A percentile compares a stretch with the other conserved stretches of the same genome.
phyloP scores from a whole-genome alignment of 1,140 invertebrate genomes.

The Drosophila kepulauana region DNA sequence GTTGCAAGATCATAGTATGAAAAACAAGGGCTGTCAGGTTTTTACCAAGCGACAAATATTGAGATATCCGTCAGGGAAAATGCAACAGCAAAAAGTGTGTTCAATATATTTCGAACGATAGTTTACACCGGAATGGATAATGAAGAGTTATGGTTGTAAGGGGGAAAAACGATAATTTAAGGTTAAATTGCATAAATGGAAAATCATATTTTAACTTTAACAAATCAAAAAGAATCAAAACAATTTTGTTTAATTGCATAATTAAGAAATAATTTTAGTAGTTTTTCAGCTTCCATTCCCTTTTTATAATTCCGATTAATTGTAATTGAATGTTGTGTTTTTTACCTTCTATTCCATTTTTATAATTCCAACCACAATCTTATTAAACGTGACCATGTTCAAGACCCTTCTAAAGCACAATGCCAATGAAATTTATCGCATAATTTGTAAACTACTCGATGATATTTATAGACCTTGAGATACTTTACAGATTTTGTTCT shows the following conservation, averaged over 20 bases:
- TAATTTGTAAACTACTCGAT: conserved; percentile 8
- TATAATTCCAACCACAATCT: neutral
- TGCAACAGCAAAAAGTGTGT: neutral
- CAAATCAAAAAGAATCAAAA: neutral
- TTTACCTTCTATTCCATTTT: neutral
- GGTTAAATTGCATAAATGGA: no score
- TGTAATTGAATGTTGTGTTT: no score
- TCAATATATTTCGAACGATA: neutral
- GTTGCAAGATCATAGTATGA: neutral
- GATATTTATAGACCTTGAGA: conserved; percentile 10
- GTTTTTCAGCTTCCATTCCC: no score
- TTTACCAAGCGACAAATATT: neutral
- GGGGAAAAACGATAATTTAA: neutral
- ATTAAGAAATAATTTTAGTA: no score
- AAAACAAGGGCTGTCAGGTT: neutral
- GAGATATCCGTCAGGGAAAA: neutral
- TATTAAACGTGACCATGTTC: neutral
- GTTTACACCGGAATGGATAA: neutral
- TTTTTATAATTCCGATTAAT: no score
- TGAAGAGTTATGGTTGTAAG: neutral
- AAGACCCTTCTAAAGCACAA: neutral
- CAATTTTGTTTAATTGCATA: no score
- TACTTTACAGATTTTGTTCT: conserved; percentile 32
- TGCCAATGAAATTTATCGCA: conserved; percentile 4
- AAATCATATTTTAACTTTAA: neutral